Evolutionary conservation across 1,140 invertebrate genomes (phyloP), one percentile per base, ranked within the genome.

Genomic region (Drosophila arizonae): DNA sequence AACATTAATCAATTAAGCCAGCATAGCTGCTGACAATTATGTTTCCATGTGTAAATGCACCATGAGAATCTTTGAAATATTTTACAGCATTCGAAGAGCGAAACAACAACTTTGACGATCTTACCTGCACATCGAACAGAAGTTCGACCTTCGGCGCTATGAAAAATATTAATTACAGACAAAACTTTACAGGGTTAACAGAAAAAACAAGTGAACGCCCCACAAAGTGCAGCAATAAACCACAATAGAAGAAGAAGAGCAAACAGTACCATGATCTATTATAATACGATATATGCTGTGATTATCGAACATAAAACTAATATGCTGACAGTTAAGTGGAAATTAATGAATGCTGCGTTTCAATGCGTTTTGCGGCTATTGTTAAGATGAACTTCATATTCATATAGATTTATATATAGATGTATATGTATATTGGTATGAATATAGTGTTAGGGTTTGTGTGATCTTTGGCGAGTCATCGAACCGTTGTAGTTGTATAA

Each of bases 311-410:
- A 76, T 66, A 63, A 68, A 76, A 73, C 74, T 76, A 74, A 73
- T 73, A 62, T 61, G 72, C 76, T 77, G 72, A 77, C 66, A 77
- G 72, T 70, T 69, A 61, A 69, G 61, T 62, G 50, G 62, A 71
- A 74, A 48, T 77, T 70, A 71, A 76, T 76, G 73, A 76, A 67
- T 55, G 39, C 57, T 54, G 66, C 65, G 48, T 54, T 45, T 65
- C 56, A 65, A 55, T 66, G 69, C 63, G 57, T 73, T 73, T 73
- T 76, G 54, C 68, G 9, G 6, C 61, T 51, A 57, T 63, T 63
- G 56, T 60, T 56, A 30, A 17, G 55, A 30, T 52, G 43, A 45
- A 39, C 33, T 28, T 58, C 56, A 11, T 15, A 17, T 39, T 45
- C 17, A 56, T 21, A 26, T 1, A 36, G 21, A 24, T n/a, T 28